Evolutionary conservation across 2,797 vertebrate species (phyloP).

Genomic region (Myotis myotis): DNA sequence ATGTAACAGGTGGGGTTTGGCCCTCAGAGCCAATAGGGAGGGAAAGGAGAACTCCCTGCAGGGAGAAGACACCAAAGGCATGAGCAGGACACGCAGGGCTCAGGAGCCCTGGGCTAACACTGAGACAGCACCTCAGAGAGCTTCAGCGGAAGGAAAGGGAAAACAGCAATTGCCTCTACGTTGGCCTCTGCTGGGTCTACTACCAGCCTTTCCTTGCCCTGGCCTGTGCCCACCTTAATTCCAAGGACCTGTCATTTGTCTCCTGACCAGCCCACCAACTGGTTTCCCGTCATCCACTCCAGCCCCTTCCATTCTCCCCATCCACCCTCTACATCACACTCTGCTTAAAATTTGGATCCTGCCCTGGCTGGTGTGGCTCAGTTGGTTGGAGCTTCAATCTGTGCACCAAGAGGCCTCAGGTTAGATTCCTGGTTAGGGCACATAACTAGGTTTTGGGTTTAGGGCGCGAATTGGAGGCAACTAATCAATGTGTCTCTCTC

Average conservation of each 20-base stretch:
- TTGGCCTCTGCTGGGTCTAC: not conserved
- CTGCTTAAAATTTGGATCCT: not conserved
- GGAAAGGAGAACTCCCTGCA: not conserved
- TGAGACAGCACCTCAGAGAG: not conserved
- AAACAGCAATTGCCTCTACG: too few relatives aligned
- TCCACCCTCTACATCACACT: not conserved
- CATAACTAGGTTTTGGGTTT: not conserved
- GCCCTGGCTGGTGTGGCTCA: not conserved
- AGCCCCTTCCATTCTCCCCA: not conserved
- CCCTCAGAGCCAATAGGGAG: not conserved
- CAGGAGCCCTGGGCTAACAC: not conserved
- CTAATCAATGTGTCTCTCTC: not conserved
- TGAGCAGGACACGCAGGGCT: not conserved
- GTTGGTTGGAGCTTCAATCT: not conserved
- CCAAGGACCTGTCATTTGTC: not conserved
- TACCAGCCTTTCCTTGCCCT: not conserved
- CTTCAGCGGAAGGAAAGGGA: not conserved
- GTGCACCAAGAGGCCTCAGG: not conserved
- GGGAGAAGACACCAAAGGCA: not conserved
- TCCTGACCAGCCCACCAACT: not conserved
- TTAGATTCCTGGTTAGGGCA: not conserved
- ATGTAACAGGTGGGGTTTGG: not conserved
- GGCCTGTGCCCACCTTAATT: not conserved
- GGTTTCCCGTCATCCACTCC: not conserved
- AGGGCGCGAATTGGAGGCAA: accelerated